A percentile compares a stretch with the other conserved stretches of the same genome.
Conservation (phyloP, 2,888 invertebrate genomes). For the Ferrisia virgata region DNA sequence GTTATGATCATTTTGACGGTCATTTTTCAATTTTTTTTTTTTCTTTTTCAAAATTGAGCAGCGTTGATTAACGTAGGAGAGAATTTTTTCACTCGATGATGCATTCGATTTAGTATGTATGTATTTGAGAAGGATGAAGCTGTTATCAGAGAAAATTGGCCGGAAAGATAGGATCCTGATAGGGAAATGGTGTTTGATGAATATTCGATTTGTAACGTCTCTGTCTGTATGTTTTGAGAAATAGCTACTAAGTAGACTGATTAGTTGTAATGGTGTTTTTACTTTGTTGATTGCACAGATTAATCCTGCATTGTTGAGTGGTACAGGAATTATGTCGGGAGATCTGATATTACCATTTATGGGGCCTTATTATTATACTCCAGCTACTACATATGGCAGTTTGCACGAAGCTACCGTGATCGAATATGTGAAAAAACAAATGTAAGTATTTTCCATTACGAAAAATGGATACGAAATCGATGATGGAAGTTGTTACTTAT, state of each 20-base stretch:
- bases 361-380: slow-evolving; percentile 63
- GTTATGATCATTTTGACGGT: neutral
- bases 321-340: slow-evolving; percentile 47
- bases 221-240: neutral
- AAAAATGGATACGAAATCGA: no score
- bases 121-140: neutral
- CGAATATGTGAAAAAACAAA: slow-evolving; percentile 83
- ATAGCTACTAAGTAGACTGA: neutral
- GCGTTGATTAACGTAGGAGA: no score
- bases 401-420: slow-evolving; percentile 67
- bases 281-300: slow-evolving; percentile 6
- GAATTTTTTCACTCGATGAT: neutral
- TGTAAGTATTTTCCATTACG: slow-evolving; percentile 69
- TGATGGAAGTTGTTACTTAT: neutral
- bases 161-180: neutral
- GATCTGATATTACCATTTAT: slow-evolving; percentile 58
- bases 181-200: neutral
- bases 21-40: neutral
- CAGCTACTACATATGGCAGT: slow-evolving; percentile 58
- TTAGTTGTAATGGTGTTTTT: neutral
- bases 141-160: neutral
- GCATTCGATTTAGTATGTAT: neutral
- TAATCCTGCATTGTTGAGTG: slow-evolving; percentile 36
- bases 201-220: neutral
- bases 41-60: no score